Evolutionary conservation across 23 tunicate species (phyloP).

Genomic region (Clavelina lepadiformis): DNA sequence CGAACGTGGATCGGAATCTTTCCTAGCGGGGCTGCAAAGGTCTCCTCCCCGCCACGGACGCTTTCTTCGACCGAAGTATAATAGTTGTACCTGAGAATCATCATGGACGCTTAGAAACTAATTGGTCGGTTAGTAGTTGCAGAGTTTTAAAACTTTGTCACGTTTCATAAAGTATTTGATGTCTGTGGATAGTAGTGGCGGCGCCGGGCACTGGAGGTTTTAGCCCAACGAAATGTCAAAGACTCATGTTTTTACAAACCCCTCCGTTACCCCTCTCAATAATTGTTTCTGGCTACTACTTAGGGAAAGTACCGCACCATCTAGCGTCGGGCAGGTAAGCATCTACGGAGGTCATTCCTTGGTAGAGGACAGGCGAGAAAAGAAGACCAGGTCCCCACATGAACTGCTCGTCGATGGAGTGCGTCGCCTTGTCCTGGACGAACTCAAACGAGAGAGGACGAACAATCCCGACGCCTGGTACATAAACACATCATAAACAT

Average conservation of each 20-base stretch:
- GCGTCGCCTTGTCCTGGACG: slow-evolving; percentile 47
- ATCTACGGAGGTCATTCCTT: slow-evolving; percentile 42
- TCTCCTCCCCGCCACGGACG: slow-evolving; percentile 12
- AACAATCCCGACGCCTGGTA: slow-evolving; percentile 77
- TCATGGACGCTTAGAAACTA: background rate
- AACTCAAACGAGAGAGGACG: slow-evolving; percentile 91
- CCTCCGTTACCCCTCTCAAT: too few species aligned
- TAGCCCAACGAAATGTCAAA: too few species aligned
- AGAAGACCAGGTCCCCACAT: slow-evolving; percentile 86
- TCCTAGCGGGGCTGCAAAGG: slow-evolving; percentile 65
- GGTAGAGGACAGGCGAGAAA: slow-evolving; percentile 83
- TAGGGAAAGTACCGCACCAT: slow-evolving; percentile 77
- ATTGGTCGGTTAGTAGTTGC: background rate
- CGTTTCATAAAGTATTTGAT: too few species aligned
- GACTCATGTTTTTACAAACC: too few species aligned
- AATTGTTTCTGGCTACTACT: too few species aligned
- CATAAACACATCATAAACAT: too few species aligned
- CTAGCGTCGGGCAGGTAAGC: slow-evolving; percentile 93
- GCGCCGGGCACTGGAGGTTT: too few species aligned
- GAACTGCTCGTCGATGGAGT: slow-evolving; percentile 90
- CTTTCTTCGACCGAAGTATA: slow-evolving; percentile 34
- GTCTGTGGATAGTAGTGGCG: too few species aligned
- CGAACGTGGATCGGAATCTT: slow-evolving; percentile 78
- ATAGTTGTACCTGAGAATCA: slow-evolving; percentile 76
- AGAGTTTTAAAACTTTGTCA: background rate